Conservation (phyloP, 1,140 invertebrate genomes). For the Hermetia illucens region DNA sequence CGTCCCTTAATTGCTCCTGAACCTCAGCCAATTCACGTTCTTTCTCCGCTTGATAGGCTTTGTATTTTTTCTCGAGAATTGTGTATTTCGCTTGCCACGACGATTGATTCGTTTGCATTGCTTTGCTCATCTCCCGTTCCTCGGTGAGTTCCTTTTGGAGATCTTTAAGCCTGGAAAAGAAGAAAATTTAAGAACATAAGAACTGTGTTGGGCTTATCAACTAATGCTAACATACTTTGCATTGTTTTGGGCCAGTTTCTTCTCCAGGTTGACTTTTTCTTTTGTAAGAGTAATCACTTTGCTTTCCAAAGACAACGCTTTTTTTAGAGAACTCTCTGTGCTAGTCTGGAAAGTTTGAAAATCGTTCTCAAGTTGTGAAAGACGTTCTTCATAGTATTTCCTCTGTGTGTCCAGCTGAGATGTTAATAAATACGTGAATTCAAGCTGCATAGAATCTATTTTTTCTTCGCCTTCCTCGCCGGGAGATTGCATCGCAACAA, state of each 20-base stretch:
- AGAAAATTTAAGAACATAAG: not conserved
- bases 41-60: conserved; percentile 56
- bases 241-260: conserved; percentile 43
- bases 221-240: conserved; percentile 33
- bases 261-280: conserved; percentile 52
- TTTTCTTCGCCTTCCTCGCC: conserved; percentile 66
- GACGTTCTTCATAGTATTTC: conserved; percentile 78
- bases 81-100: conserved; percentile 58
- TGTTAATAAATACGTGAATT: conserved; percentile 95
- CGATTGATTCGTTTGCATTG: conserved; percentile 63
- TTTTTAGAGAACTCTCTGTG: conserved; percentile 30
- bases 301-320: conserved; percentile 36
- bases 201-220: not conserved
- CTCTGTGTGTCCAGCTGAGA: conserved; percentile 92
- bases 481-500: conserved; percentile 59
- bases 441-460: conserved; percentile 81
- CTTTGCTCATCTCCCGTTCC: conserved; percentile 62
- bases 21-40: conserved; percentile 67
- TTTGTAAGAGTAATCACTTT: conserved; percentile 36
- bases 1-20: conserved; percentile 81
- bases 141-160: conserved; percentile 54
- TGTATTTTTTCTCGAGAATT: conserved; percentile 45
- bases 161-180: conserved; percentile 34
- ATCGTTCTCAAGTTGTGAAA: conserved; percentile 42
- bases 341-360: conserved; percentile 28